Evolutionary conservation across 2,797 vertebrate species (phyloP).

Genomic region (Bufotes viridis): DNA sequence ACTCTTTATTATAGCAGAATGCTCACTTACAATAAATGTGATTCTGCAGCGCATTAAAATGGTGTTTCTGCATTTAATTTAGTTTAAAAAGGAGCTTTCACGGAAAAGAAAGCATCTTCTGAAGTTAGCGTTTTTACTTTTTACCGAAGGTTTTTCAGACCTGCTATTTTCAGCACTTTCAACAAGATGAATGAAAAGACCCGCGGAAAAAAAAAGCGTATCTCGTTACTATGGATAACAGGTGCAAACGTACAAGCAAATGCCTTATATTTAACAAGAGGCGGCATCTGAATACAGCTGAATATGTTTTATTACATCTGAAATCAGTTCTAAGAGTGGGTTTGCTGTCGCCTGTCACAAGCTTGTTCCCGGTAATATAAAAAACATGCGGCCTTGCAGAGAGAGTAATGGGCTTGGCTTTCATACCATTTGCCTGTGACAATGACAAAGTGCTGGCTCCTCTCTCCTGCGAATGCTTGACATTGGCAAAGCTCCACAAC

Average conservation of each 20-base stretch:
- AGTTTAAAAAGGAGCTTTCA: background rate
- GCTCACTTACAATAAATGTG: background rate
- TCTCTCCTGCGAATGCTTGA: slow-evolving; percentile 57
- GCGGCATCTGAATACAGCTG: slow-evolving; percentile 46
- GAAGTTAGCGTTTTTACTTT: slow-evolving; percentile 7
- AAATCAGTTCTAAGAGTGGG: slow-evolving; percentile 55
- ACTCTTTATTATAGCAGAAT: slow-evolving; percentile 14
- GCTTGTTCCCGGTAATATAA: slow-evolving; percentile 58
- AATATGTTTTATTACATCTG: slow-evolving; percentile 61
- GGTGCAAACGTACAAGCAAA: slow-evolving; percentile 57
- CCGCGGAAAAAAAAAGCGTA: slow-evolving; percentile 40
- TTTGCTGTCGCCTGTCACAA: slow-evolving; percentile 58
- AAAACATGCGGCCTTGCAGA: slow-evolving; percentile 56
- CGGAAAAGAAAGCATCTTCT: slow-evolving; percentile 12
- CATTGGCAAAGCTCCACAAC: slow-evolving; percentile 58
- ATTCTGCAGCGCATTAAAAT: slow-evolving; percentile 9
- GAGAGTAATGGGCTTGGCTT: slow-evolving; percentile 63
- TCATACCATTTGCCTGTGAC: slow-evolving; percentile 57
- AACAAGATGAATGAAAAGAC: slow-evolving; percentile 50
- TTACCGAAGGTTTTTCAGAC: slow-evolving; percentile 2
- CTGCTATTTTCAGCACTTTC: slow-evolving; percentile 44
- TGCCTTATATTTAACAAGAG: slow-evolving; percentile 55
- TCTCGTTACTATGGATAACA: slow-evolving; percentile 57
- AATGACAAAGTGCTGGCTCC: slow-evolving; percentile 58
- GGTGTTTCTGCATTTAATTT: background rate